Evolutionary conservation across 1,140 invertebrate species (phyloP), one percentile per base, ranked within the genome.

Genomic region (Eumaeus atala): DNA sequence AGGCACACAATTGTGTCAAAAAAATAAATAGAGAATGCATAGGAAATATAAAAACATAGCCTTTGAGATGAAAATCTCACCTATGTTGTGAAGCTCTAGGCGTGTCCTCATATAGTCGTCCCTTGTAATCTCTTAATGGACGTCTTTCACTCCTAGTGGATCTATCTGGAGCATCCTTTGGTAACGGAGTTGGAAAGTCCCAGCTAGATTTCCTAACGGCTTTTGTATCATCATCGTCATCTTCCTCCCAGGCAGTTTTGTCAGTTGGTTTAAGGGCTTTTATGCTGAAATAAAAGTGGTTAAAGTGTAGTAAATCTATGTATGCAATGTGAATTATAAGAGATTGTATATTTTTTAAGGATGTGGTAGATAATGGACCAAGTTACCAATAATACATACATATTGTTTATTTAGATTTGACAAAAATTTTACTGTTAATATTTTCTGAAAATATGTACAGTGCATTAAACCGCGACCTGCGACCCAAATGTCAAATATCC

Each of bases 101-200:
- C 21, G 92, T 93, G 51, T 92, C 90, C 58, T 94, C 93, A 74
- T 91, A 91, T 56, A 88, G 87, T 58, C 89, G 87, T n/a, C 88
- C 79, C 38, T 89, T 91, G 36, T 78, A 72, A 58, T 88, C 89
- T 56, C 72, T 78, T 18, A 71, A 59, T 0, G 85, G 77, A 57
- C 63, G 70, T 3, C 71, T 49, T 0, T 82, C 78, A 66, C 77
- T 83, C 0, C 72, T 54, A 40, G 66, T 61, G 21, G 76, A 75
- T 3, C 88, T 72, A 48, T 90, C 89, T 48, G 84, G 84, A 54
- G 74, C 84, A 17, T 85, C 88, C 51, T 89, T 86, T 2, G 90
- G 76, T 61, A 89, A 88, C 0, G 97, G 97, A 0, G 97, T 98
- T 0, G 96, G 96, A 72, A 95, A 92, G 87, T 99, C 97, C 96